Base-by-base conservation (phyloP, 1,140 invertebrate genomes). In the Schlechtendalia chinensis region DNA sequence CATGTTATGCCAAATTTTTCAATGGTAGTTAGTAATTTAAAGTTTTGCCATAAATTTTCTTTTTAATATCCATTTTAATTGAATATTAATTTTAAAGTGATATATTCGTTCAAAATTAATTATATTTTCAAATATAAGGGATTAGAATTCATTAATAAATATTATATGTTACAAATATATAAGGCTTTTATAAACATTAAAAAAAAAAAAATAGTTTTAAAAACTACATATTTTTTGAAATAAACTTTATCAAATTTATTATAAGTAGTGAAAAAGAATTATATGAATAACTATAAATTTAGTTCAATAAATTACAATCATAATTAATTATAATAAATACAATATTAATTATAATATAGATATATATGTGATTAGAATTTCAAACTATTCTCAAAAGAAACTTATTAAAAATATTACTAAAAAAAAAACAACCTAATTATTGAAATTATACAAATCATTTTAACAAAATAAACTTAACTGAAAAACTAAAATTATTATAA, bases 211-310 rank as follows among this genome's bases (percentile, higher is more conserved):
- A 32, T n/a, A 61, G 12, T 65, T n/a, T 16, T 12, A 67, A 45
- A 45, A 53, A 50, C 6, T 2, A n/a, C n/a, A n/a, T n/a, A n/a
- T n/a, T n/a, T n/a, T n/a, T n/a, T n/a, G n/a, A n/a, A 19, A 71
- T 19, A 8, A 53, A 27, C 14, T 56, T n/a, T n/a, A 56, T 53
- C 22, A 27, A 71, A 27, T 50, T n/a, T n/a, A n/a, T 19, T 72
- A 54, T 71, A 72, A 54, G 69, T 72, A 72, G 50, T 72, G 24
- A 54, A 54, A 24, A 54, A 29, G 29, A n/a, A 53, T 53, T 50
- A 50, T 50, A 10, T 50, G 8, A 14, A 72, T 11, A 54, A 12
- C 29, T 72, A 24, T 16, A 17, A 53, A 72, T n/a, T 72, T 39
- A 39, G 32, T 39, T 39, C 8, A 39, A 39, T 3, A 39, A 39